phyloP scores from a whole-genome alignment of 2,113 vertebrate species.

The Aramus guarauna region DNA sequence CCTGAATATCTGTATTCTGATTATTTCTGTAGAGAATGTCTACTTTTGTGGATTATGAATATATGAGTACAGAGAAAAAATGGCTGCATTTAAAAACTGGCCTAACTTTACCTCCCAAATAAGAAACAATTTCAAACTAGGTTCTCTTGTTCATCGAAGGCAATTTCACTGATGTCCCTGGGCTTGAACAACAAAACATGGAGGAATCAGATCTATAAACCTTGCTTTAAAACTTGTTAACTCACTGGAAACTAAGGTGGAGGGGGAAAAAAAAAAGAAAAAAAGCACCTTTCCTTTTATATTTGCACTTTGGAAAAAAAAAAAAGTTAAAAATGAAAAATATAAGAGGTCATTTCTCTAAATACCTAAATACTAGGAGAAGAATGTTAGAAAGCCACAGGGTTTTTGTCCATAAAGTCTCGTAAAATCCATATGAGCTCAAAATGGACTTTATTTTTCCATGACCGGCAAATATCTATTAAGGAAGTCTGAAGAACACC shows the following conservation, averaged over 20 bases:
- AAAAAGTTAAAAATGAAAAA: neutral
- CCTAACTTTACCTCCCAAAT: neutral
- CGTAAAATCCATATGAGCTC: neutral
- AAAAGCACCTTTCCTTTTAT: neutral
- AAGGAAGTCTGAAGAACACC: neutral
- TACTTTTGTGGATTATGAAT: neutral
- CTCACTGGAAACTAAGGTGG: neutral
- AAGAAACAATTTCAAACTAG: neutral
- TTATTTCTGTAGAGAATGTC: neutral
- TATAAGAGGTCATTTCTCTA: neutral
- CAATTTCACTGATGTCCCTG: neutral
- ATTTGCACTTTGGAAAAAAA: neutral
- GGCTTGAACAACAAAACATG: neutral
- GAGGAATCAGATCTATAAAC: neutral
- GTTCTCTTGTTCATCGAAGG: neutral
- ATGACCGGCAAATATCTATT: neutral
- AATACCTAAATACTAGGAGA: neutral
- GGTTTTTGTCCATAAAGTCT: neutral
- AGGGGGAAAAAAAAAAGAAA: neutral
- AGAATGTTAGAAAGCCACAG: neutral
- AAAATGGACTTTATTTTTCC: neutral
- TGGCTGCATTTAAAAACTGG: neutral
- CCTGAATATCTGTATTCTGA: neutral
- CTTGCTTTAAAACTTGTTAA: neutral
- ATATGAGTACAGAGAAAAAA: neutral